Evolutionary conservation across 2,113 vertebrate species (phyloP).

Genomic region (Pituophis catenifer): DNA sequence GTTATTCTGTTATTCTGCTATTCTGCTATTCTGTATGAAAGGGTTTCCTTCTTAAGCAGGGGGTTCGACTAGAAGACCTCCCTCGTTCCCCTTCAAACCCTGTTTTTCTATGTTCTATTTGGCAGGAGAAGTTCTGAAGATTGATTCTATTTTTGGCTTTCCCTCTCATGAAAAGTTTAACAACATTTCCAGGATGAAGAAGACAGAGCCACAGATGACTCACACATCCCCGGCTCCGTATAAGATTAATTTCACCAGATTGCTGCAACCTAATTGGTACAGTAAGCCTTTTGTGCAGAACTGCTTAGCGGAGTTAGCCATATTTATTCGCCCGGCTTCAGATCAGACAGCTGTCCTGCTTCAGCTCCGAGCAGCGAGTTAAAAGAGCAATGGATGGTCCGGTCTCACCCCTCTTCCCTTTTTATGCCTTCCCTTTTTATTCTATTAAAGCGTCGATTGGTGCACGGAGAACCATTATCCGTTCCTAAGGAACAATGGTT

Average conservation of each 20-base stretch:
- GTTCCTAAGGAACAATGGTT: background rate
- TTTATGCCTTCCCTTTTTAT: background rate
- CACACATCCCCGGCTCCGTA: background rate
- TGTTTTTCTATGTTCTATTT: background rate
- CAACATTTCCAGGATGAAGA: too few species aligned
- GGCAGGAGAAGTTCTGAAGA: background rate
- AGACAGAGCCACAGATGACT: background rate
- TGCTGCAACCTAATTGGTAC: background rate
- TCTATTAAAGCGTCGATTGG: background rate
- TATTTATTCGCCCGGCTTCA: background rate
- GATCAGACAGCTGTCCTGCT: background rate
- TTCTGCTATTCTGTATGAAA: too few species aligned
- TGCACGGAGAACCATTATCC: background rate
- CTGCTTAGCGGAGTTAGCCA: background rate
- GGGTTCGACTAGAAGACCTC: background rate
- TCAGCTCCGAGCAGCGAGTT: background rate
- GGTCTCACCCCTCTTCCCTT: background rate
- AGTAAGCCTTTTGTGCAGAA: background rate
- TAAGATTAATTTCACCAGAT: background rate
- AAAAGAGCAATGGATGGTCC: background rate
- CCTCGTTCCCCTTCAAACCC: too few species aligned
- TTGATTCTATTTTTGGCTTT: background rate
- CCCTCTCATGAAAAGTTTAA: background rate
- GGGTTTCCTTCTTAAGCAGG: too few species aligned
- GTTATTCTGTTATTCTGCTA: too few species aligned